phyloP scores from a whole-genome alignment of 2,113 vertebrate genomes.

The Vanacampus margaritifer region DNA sequence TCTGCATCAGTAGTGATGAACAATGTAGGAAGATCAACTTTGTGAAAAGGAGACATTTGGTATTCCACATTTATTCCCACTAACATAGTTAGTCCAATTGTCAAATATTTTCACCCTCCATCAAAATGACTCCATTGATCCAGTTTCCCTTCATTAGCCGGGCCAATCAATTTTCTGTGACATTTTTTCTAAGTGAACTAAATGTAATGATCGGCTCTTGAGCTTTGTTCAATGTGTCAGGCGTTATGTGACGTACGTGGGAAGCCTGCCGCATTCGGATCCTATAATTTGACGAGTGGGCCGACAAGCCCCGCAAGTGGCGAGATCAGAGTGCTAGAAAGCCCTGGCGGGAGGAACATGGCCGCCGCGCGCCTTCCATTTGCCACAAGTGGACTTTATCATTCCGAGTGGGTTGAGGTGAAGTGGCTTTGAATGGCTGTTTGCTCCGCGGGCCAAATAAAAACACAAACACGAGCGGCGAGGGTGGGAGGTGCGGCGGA shows the following conservation, averaged over 20 bases:
- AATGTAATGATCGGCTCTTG: constrained; percentile 65
- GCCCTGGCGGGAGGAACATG: constrained; percentile 58
- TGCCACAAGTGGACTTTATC: constrained; percentile 66
- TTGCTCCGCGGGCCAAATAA: constrained; percentile 61
- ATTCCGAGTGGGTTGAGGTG: constrained; percentile 62
- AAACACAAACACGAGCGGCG: constrained; percentile 54
- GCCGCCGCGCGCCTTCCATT: constrained; percentile 63
- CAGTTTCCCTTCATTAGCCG: constrained; percentile 62
- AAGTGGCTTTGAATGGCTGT: constrained; percentile 62
- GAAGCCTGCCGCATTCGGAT: constrained; percentile 65
- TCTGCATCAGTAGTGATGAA: neutral
- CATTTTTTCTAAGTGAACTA: constrained; percentile 71
- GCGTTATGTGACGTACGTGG: constrained; percentile 66
- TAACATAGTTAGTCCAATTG: constrained; percentile 51
- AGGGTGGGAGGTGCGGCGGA: constrained; percentile 43
- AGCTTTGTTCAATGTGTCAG: constrained; percentile 69
- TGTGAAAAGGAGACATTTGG: constrained; percentile 22
- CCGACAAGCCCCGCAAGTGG: constrained; percentile 60
- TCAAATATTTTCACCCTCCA: constrained; percentile 42
- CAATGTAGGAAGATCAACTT: neutral
- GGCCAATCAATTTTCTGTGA: constrained; percentile 67
- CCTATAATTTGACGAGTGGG: constrained; percentile 74
- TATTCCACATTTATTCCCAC: constrained; percentile 48
- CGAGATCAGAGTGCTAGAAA: constrained; percentile 65
- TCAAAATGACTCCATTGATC: constrained; percentile 70